These are phyloP conservation scores for Elysia crispata DNA, from an alignment of 2,888 invertebrate genomes.

Conservation along the genomic window DNA sequence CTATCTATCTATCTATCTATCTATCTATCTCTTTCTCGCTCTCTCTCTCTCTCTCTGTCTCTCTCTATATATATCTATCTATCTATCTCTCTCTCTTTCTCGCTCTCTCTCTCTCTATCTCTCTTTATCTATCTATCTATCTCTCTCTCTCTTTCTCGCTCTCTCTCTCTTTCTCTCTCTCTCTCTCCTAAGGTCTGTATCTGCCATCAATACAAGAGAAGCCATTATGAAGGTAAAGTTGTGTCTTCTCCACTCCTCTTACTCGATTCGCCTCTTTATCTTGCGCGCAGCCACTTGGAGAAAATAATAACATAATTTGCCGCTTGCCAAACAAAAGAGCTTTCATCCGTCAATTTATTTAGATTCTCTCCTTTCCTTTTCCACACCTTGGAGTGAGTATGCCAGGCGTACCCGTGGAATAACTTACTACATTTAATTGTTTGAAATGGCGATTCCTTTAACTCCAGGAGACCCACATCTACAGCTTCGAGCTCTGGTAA, in stretches of 20 bases:
- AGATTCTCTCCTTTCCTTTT: no score
- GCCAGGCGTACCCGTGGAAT: no score
- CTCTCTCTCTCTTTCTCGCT: background rate
- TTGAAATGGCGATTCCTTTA: no score
- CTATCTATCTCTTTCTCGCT: background rate
- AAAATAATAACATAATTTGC: no score
- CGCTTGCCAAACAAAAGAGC: no score
- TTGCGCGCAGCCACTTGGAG: background rate
- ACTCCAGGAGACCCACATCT: no score
- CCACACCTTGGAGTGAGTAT: no score
- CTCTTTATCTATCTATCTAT: background rate
- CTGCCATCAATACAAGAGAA: background rate
- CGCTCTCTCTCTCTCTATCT: background rate
- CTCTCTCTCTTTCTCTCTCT: background rate
- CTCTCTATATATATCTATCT: background rate
- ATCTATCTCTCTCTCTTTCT: slow-evolving; percentile 5
- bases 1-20: no score
- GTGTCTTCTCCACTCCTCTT: background rate
- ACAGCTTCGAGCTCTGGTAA: no score
- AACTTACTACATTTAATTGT: no score
- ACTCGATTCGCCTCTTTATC: background rate
- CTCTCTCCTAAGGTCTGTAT: background rate
- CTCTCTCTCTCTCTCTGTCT: background rate
- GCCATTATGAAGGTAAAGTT: background rate
- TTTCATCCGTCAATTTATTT: no score